These are phyloP conservation scores for Speoplatyrhinus poulsoni DNA, from an alignment of 2,113 vertebrate genomes.

Conservation along the genomic window DNA sequence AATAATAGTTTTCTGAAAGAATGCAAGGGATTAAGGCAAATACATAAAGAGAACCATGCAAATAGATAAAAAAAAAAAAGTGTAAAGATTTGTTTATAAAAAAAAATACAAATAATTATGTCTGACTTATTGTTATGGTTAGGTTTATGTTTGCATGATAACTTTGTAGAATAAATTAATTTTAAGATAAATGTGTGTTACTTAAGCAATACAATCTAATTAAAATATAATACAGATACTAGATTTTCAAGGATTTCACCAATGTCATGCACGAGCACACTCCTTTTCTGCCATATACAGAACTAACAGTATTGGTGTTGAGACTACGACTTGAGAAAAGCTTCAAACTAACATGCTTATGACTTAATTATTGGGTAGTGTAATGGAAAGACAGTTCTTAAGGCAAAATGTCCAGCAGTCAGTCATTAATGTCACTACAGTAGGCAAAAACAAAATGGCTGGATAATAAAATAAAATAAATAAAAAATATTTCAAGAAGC, in stretches of 20 bases:
- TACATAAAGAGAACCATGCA: slow-evolving; percentile 42
- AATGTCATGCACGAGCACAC: slow-evolving; percentile 60
- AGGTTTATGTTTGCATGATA: slow-evolving; percentile 27
- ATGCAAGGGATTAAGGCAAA: slow-evolving; percentile 25
- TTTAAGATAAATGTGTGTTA: not conserved
- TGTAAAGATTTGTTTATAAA: not conserved
- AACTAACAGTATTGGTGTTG: slow-evolving; percentile 30
- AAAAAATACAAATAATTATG: not conserved
- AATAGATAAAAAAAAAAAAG: slow-evolving; percentile 18
- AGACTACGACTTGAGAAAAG: slow-evolving; percentile 19
- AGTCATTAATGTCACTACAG: slow-evolving; percentile 45
- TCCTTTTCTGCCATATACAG: slow-evolving; percentile 33
- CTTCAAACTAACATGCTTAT: slow-evolving; percentile 40
- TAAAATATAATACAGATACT: slow-evolving; percentile 30
- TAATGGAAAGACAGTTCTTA: slow-evolving; percentile 58
- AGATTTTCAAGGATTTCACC: slow-evolving; percentile 47
- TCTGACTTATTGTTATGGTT: slow-evolving; percentile 27
- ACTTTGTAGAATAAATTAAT: slow-evolving; percentile 22
- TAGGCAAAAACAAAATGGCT: slow-evolving; percentile 1
- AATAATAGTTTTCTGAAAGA: slow-evolving; percentile 24
- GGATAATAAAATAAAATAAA: slow-evolving; percentile 8
- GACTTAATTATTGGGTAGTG: slow-evolving; percentile 35
- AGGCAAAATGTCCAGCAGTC: slow-evolving; percentile 59
- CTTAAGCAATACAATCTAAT: slow-evolving; percentile 12
- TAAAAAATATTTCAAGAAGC: slow-evolving; percentile 17